These are phyloP conservation scores for Plusia festucae DNA, from an alignment of 2,888 invertebrate genomes.

Conservation along the genomic window DNA sequence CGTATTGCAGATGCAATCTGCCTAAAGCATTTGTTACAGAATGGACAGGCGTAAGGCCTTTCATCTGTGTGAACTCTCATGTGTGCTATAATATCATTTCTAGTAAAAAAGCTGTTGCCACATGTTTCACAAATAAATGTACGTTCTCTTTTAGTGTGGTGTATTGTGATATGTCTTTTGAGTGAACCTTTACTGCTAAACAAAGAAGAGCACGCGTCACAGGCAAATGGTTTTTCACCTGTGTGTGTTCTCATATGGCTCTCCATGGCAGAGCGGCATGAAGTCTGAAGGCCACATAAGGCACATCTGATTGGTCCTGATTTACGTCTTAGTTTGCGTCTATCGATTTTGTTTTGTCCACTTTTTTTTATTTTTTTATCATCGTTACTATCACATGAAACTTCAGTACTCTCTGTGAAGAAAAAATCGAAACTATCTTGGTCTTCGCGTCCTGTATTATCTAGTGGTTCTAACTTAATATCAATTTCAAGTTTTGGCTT, in stretches of 20 bases:
- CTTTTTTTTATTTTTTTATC: slow-evolving; percentile 38
- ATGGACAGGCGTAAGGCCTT: slow-evolving; percentile 78
- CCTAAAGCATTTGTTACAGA: slow-evolving; percentile 75
- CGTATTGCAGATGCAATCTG: slow-evolving; percentile 81
- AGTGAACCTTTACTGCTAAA: slow-evolving; percentile 77
- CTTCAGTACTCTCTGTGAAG: slow-evolving; percentile 23
- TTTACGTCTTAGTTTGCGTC: slow-evolving; percentile 63
- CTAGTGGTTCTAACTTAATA: slow-evolving; percentile 51
- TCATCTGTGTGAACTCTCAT: slow-evolving; percentile 82
- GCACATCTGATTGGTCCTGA: slow-evolving; percentile 74
- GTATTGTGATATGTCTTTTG: slow-evolving; percentile 74
- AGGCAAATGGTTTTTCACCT: slow-evolving; percentile 80
- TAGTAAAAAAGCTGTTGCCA: slow-evolving; percentile 80
- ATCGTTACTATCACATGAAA: slow-evolving; percentile 19
- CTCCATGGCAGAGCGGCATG: slow-evolving; percentile 76
- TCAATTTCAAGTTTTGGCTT: slow-evolving; percentile 56
- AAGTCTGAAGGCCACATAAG: slow-evolving; percentile 73
- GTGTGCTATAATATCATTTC: slow-evolving; percentile 80
- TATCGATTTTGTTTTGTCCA: slow-evolving; percentile 49
- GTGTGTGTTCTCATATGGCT: slow-evolving; percentile 82
- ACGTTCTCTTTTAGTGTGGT: slow-evolving; percentile 73
- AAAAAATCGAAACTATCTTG: slow-evolving; percentile 48
- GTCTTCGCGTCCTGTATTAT: slow-evolving; percentile 63
- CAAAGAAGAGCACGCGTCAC: slow-evolving; percentile 70
- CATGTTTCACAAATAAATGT: slow-evolving; percentile 83